Evolutionary conservation across 2,888 invertebrate genomes (phyloP).

Genomic region (Phengaris arion): DNA sequence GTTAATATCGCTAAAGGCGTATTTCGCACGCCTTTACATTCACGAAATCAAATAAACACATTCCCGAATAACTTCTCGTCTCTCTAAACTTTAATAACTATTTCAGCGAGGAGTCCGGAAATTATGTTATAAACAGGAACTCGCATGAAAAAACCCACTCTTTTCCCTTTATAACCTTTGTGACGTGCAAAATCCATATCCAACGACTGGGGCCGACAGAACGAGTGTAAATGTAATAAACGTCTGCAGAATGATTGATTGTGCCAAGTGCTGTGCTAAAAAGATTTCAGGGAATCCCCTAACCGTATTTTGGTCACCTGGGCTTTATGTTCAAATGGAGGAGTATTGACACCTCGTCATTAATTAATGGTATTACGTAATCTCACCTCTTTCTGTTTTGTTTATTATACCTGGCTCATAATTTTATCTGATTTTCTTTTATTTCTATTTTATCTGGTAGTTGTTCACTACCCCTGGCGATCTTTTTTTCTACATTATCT

Average conservation of each 20-base stretch:
- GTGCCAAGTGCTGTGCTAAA: constrained; percentile 39
- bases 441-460: no score
- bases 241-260: constrained; percentile 43
- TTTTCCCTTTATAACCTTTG: constrained; percentile 26
- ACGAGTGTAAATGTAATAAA: constrained; percentile 37
- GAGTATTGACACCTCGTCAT: constrained; percentile 2
- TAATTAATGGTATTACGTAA: background rate
- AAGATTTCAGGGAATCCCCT: constrained; percentile 33
- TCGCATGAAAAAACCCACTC: constrained; percentile 19
- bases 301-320: constrained; percentile 41
- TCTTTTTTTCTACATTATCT: no score
- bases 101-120: constrained; percentile 5
- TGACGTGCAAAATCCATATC: constrained; percentile 30
- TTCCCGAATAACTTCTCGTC: constrained; percentile 15
- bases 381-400: background rate
- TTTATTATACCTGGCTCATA: background rate
- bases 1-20: background rate
- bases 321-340: constrained; percentile 28
- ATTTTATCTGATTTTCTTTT: no score
- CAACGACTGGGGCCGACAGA: constrained; percentile 17
- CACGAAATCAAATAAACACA: constrained; percentile 9
- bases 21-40: background rate
- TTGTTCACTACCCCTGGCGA: no score
- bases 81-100: constrained; percentile 20
- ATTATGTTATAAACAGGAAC: constrained; percentile 27